Evolutionary conservation across 2,113 vertebrate genomes (phyloP), one percentile per base, ranked within the genome.

Genomic region (Corvus moneduloides): DNA sequence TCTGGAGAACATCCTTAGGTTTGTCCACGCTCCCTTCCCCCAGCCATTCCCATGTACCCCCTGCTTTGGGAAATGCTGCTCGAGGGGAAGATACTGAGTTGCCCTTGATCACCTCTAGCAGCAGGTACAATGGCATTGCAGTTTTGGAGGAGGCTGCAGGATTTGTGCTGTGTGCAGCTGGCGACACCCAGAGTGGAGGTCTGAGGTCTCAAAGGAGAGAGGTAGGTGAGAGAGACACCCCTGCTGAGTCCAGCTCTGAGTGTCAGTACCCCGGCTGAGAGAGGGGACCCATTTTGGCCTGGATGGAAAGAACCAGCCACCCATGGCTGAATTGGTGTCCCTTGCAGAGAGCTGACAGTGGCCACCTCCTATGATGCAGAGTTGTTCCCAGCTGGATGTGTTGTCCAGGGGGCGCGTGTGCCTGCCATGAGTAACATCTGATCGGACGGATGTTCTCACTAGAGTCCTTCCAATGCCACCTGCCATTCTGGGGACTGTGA

Each of bases 161-260:
- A 97, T 97, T 97, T 97, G 95, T 96, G 97, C 97, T 97, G 96
- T 96, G 96, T 95, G 93, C 96, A 96, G 97, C 96, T 97, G 94
- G 90, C 94, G 97, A 97, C 97, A 96, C 97, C 96, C 96, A 96
- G 91, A 97, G 96, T 97, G 97, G 95, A 97, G 97, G 96, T 97
- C 97, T 97, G 96, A 97, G 97, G 96, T 97, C 97, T 97, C 97
- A 97, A 96, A 97, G 97, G 97, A 97, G 96, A 97, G 97, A 97
- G 96, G 96, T 97, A 97, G 97, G 97, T 97, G 97, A 97, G 97
- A 97, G 94, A 97, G 97, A 95, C 93, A 94, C 96, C 97, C 94
- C 93, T 85, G 90, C 92, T 9, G 0, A 93, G 83, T 94, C 95
- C 96, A 96, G 97, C 96, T 90, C 83, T 81, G 66, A 94, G 90